These are phyloP conservation scores for Drosophila nr. medialis DNA, from an alignment of 2,888 invertebrate species.

Conservation along the genomic window DNA sequence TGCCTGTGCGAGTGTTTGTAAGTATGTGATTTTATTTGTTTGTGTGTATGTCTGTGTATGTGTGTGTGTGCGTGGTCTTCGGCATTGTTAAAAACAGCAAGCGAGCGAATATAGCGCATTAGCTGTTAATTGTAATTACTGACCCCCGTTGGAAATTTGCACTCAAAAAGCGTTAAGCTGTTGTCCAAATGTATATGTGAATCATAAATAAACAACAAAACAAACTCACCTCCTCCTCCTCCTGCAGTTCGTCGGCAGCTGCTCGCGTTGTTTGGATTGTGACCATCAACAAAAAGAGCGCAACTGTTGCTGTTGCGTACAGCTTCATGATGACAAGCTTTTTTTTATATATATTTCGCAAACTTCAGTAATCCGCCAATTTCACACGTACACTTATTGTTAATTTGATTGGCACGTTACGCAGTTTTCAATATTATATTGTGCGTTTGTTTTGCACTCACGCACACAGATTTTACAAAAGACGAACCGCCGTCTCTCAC, in stretches of 20 bases:
- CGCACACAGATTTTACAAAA: not conserved
- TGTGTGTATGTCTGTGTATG: constrained; percentile 20
- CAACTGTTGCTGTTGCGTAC: constrained; percentile 69
- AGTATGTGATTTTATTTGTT: constrained; percentile 27
- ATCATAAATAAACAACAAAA: constrained; percentile 54
- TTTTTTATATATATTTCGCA: constrained; percentile 19
- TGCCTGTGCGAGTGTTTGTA: constrained; percentile 26
- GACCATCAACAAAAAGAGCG: constrained; percentile 59
- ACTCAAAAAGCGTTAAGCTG: constrained; percentile 58
- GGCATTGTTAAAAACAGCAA: constrained; percentile 58
- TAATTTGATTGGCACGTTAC: constrained; percentile 42
- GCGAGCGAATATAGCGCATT: constrained; percentile 45
- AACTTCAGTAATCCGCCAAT: constrained; percentile 29
- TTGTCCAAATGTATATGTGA: constrained; percentile 42
- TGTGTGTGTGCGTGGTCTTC: constrained; percentile 30
- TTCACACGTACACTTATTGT: constrained; percentile 44
- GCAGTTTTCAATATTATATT: constrained; percentile 41
- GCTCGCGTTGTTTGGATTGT: constrained; percentile 52
- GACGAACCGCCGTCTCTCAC: constrained; percentile 6
- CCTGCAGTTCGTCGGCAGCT: constrained; percentile 45
- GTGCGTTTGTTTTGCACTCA: constrained; percentile 30
- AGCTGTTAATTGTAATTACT: constrained; percentile 30
- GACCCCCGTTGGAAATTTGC: constrained; percentile 21
- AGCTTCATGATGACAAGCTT: constrained; percentile 54
- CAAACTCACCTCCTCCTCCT: constrained; percentile 56